Conservation (phyloP, 2,888 invertebrate genomes). For the Nineta flava region DNA sequence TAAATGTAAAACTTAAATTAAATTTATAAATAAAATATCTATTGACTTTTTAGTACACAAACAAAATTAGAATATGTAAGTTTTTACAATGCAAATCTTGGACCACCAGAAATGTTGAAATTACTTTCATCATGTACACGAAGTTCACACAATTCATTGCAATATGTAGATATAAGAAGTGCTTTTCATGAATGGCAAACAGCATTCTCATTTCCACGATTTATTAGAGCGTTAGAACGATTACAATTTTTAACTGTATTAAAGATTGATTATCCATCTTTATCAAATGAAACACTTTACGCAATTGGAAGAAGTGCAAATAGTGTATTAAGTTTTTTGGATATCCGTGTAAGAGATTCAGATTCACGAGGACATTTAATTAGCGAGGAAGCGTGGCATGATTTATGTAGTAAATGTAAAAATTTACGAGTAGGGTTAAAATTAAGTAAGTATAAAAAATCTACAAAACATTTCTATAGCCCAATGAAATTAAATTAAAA, state of each 20-base stretch:
- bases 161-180: slow-evolving; percentile 27
- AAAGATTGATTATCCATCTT: slow-evolving; percentile 30
- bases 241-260: slow-evolving; percentile 24
- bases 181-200: slow-evolving; percentile 29
- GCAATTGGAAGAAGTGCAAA: slow-evolving; percentile 26
- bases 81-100: slow-evolving; percentile 29
- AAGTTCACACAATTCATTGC: slow-evolving; percentile 22
- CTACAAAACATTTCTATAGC: slow-evolving; percentile 1
- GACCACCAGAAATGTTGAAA: slow-evolving; percentile 27
- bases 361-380: slow-evolving; percentile 27
- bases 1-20: too few species aligned
- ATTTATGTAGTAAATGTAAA: slow-evolving; percentile 25
- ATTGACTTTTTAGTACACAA: slow-evolving; percentile 23
- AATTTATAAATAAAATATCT: too few species aligned
- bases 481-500: not conserved
- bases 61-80: slow-evolving; percentile 24
- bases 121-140: slow-evolving; percentile 26
- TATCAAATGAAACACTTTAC: slow-evolving; percentile 27
- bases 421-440: slow-evolving; percentile 25
- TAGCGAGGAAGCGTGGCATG: slow-evolving; percentile 27
- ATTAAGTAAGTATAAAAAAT: slow-evolving; percentile 14
- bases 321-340: slow-evolving; percentile 22
- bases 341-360: slow-evolving; percentile 27
- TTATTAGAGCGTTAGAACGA: slow-evolving; percentile 22
- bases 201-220: slow-evolving; percentile 16